These are phyloP conservation scores for Corvus hawaiiensis DNA, from an alignment of 2,113 vertebrate species.

Conservation along the genomic window DNA sequence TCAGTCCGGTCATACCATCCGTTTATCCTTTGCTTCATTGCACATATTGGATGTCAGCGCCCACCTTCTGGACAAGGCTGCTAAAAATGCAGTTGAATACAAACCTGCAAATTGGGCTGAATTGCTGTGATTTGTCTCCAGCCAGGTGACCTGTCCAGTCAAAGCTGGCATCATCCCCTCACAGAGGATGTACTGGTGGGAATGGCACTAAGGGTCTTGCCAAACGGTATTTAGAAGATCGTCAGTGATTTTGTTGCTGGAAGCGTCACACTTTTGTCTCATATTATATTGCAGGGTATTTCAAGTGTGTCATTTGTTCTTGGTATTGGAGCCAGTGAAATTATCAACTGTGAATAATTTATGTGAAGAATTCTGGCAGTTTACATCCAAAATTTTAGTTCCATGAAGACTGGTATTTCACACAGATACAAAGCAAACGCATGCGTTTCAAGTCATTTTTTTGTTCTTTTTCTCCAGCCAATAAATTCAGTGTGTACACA, in stretches of 20 bases:
- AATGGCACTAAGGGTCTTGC: background rate
- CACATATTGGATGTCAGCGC: background rate
- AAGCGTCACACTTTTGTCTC: background rate
- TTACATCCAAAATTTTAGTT: background rate
- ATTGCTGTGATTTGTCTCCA: accelerated
- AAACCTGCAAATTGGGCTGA: background rate
- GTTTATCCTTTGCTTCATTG: background rate
- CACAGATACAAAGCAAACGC: background rate
- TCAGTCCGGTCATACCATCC: background rate
- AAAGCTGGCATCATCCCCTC: background rate
- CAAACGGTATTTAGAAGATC: background rate
- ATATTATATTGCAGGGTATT: background rate
- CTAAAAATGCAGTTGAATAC: background rate
- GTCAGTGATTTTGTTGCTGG: background rate
- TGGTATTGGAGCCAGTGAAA: background rate
- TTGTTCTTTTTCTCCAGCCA: background rate
- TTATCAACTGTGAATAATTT: background rate
- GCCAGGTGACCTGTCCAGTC: background rate
- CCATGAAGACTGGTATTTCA: background rate
- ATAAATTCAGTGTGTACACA: background rate
- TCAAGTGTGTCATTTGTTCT: background rate
- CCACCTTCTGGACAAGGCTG: background rate
- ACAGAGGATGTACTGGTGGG: background rate
- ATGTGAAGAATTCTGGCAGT: background rate
- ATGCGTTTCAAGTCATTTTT: background rate